These are phyloP conservation scores for Bombus superbus DNA, from an alignment of 1,140 invertebrate species.

Conservation along the genomic window DNA sequence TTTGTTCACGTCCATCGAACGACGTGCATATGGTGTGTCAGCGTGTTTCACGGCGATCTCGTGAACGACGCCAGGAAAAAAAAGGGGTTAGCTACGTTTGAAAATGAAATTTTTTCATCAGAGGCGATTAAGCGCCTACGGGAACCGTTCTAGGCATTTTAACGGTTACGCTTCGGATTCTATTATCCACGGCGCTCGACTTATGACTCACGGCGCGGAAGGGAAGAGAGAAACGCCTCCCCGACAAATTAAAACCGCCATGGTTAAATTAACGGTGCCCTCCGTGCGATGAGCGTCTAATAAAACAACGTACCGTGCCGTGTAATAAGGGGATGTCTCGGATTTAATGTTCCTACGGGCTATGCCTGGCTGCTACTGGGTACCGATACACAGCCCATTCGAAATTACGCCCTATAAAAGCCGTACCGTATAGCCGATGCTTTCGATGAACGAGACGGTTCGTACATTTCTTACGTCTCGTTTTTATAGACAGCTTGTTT, in stretches of 20 bases:
- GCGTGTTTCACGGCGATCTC: neutral
- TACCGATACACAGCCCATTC: conserved; percentile 39
- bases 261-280: conserved; percentile 68
- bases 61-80: neutral
- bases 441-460: conserved; percentile 36
- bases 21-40: neutral
- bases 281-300: conserved; percentile 57
- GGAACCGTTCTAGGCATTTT: conserved; percentile 56
- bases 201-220: conserved; percentile 53
- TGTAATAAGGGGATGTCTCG: conserved; percentile 56
- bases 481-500: neutral
- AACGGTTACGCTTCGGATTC: conserved; percentile 60
- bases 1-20: neutral
- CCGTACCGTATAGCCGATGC: neutral
- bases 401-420: conserved; percentile 44
- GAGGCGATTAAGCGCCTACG: conserved; percentile 35
- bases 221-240: neutral
- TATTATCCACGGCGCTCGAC: conserved; percentile 59
- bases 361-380: neutral
- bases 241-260: conserved; percentile 69
- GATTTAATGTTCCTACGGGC: conserved; percentile 59
- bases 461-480: neutral
- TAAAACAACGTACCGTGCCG: conserved; percentile 53
- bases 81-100: conserved; percentile 29
- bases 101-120: conserved; percentile 60